Conservation (phyloP, 2,113 vertebrate species). For the Pollimyrus isidori region DNA sequence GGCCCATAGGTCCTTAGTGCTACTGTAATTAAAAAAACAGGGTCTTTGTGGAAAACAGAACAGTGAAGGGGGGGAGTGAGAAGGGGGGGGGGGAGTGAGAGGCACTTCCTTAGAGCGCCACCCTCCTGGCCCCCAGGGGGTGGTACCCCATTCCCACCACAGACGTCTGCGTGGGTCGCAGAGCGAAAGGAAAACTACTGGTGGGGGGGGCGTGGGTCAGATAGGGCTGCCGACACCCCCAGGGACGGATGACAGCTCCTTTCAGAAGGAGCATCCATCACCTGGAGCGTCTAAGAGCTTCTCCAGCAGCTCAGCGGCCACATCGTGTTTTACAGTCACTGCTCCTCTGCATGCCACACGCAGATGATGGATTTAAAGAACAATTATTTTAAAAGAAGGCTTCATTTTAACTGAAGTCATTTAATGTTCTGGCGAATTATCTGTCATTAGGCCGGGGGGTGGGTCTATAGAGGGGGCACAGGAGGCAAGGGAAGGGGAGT, state of each 20-base stretch:
- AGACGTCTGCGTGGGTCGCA: background rate
- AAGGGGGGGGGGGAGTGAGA: background rate
- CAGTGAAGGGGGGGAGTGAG: constrained; percentile 4
- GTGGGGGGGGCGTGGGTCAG: background rate
- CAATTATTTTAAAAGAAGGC: background rate
- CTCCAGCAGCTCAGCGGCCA: background rate
- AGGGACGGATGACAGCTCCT: constrained; percentile 13
- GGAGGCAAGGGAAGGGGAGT: background rate
- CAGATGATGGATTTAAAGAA: background rate
- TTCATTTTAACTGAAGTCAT: background rate
- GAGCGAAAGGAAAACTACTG: background rate
- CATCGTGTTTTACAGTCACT: background rate
- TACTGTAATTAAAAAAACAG: constrained; percentile 50
- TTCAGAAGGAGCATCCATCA: background rate
- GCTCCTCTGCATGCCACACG: background rate
- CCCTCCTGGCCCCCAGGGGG: background rate
- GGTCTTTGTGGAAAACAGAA: constrained; percentile 47
- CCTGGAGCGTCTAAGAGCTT: background rate
- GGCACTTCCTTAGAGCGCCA: background rate
- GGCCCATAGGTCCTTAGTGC: constrained; percentile 40
- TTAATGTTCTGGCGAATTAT: background rate
- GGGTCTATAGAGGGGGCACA: background rate
- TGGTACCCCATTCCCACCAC: background rate
- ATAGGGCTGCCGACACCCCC: background rate
- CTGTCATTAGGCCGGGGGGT: background rate